Base-by-base conservation (phyloP, 2,797 vertebrate genomes). In the Chaetophractus vellerosus region DNA sequence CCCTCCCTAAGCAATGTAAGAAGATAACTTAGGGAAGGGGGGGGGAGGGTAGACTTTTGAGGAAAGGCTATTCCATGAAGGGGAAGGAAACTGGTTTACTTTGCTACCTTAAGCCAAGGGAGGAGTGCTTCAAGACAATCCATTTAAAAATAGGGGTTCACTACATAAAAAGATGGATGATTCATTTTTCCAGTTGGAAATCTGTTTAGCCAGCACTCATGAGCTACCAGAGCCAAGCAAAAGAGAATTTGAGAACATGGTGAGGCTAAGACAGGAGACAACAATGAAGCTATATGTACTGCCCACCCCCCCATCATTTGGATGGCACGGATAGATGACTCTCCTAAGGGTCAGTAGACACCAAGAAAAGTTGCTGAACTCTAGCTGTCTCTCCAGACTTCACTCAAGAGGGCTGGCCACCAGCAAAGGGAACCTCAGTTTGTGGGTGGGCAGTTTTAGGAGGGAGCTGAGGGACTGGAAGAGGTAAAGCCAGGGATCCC, bases 181-280 rank as follows among this genome's bases (percentile, higher is more conserved):
- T 41, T 87, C 26, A 18, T 75, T 92, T 92, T 93, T 75, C 61
- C 57, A 90, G 5, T 28, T 64, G 15, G n/a, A 26, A 79, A 26
- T 76, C 63, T 52, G 28, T 83, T 71, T 69, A 31, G 33, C 28
- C 36, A 93, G 23, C 59, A 80, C 38, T 75, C 48, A 68, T 79
- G 66, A 31, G 10, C 81, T 90, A 66, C 57, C 16, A 64, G 33
- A 89, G 16, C 28, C 59, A 83, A 45, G 24, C 26, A 84, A 88
- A 64, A 74, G n/a, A 71, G 69, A 52, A 52, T 1, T 38, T 15
- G 52, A 74, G 15, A 57, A 5, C 31, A 38, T 23, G 24, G 12
- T 71, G 18, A 94, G 12, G 2, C 50, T 83, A 24, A 24, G 26
- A 48, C 24, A 57, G 90, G n/a, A 91, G 36, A 68, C 8, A 71